Percentiles rank a stretch among this genome's conserved stretches.
phyloP scores from a whole-genome alignment of 1,140 invertebrate species.

The Pantala flavescens region DNA sequence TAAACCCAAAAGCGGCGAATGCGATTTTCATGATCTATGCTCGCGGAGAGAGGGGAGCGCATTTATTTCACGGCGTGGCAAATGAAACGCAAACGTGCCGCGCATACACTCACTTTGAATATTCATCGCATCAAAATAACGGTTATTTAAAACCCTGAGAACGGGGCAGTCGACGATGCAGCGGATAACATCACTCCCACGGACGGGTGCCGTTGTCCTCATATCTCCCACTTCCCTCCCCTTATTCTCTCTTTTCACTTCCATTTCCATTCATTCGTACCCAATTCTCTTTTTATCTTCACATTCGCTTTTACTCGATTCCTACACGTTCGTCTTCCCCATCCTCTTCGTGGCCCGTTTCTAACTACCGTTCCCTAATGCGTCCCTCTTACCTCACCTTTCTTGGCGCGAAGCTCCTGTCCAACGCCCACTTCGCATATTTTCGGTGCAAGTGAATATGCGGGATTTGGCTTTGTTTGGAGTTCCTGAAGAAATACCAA shows the following conservation, averaged over 20 bases:
- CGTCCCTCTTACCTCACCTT: neutral
- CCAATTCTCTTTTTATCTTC: neutral
- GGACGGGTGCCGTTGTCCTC: neutral
- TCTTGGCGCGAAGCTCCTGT: neutral
- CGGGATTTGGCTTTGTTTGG: too few relatives aligned
- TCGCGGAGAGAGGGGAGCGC: neutral
- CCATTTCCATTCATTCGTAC: neutral
- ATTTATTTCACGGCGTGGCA: neutral
- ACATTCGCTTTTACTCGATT: neutral
- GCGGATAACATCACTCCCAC: neutral
- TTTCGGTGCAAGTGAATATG: too few relatives aligned
- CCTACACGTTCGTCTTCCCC: neutral
- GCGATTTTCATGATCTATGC: too few relatives aligned
- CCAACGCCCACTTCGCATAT: too few relatives aligned
- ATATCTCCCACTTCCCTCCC: neutral
- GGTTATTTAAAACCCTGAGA: constrained; percentile 2
- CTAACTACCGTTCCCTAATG: neutral
- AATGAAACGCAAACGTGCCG: neutral
- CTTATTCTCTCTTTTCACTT: neutral
- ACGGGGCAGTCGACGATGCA: neutral
- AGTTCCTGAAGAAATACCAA: too few relatives aligned
- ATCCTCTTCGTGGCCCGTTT: neutral
- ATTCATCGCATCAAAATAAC: constrained; percentile 10
- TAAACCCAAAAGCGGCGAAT: too few relatives aligned
- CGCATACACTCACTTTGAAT: constrained; percentile 1